Conservation (phyloP, 1,140 invertebrate species). For the Lepidostoma basale region DNA sequence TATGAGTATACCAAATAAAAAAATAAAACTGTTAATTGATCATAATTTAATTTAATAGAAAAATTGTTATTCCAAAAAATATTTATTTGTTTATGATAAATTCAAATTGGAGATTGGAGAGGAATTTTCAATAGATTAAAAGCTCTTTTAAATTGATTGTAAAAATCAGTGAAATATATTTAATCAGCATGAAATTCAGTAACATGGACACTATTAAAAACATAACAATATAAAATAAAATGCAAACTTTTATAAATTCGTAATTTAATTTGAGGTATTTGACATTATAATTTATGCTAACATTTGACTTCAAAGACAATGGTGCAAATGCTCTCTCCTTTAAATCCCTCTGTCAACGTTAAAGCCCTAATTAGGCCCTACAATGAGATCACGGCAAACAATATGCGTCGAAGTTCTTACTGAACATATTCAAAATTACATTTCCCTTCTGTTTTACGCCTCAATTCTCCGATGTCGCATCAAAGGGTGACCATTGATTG, state of each 20-base stretch:
- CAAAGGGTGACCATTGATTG: slow-evolving; percentile 29
- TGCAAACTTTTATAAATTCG: background rate
- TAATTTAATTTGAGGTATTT: background rate
- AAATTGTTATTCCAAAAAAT: too few species aligned
- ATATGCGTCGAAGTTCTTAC: slow-evolving; percentile 7
- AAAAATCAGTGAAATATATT: too few species aligned
- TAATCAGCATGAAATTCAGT: background rate
- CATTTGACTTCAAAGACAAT: background rate
- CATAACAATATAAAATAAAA: background rate
- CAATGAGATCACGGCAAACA: slow-evolving; percentile 13
- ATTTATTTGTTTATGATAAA: too few species aligned
- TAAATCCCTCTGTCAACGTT: background rate
- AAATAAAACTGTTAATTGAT: too few species aligned
- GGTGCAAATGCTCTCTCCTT: too few species aligned
- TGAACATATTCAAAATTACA: slow-evolving; percentile 26
- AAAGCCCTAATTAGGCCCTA: background rate
- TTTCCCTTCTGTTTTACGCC: slow-evolving; percentile 6
- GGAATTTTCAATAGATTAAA: too few species aligned
- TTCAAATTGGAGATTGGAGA: too few species aligned
- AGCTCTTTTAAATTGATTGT: too few species aligned
- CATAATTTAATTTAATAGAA: too few species aligned
- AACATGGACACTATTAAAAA: background rate
- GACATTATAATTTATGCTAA: background rate
- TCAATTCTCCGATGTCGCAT: slow-evolving; percentile 19
- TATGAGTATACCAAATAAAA: too few species aligned